Evolutionary conservation across 2,797 vertebrate genomes (phyloP).

Genomic region (Pangasius mekongensis): DNA sequence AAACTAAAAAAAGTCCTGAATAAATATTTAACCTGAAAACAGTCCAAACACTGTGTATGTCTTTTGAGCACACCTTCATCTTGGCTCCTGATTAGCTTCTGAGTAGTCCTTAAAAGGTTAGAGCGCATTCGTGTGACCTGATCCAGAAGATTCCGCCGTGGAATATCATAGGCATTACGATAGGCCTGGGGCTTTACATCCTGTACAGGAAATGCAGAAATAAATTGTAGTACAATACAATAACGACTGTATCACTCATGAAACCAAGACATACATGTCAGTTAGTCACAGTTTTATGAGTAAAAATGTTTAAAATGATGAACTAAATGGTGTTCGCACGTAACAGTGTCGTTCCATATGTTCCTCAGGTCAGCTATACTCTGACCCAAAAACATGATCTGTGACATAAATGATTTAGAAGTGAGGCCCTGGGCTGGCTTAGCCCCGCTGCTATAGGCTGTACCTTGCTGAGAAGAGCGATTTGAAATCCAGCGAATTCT

Average conservation of each 20-base stretch:
- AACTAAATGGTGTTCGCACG: background rate
- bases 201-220: conserved; percentile 67
- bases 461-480: conserved; percentile 95
- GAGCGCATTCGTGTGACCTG: conserved; percentile 97
- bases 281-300: background rate
- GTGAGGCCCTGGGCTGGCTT: background rate
- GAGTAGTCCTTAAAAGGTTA: conserved; percentile 88
- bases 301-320: background rate
- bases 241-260: background rate
- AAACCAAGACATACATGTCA: background rate
- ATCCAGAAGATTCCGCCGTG: conserved; percentile 89
- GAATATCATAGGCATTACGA: conserved; percentile 96
- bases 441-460: background rate
- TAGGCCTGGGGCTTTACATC: conserved; percentile 94
- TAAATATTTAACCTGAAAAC: background rate
- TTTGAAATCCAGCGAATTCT: conserved; percentile 94
- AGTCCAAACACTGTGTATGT: background rate
- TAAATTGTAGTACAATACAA: background rate
- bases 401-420: conserved; percentile 27
- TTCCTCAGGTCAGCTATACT: background rate
- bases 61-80: conserved; percentile 85
- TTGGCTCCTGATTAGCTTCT: conserved; percentile 89
- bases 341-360: background rate
- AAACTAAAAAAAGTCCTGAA: background rate
- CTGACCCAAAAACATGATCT: conserved; percentile 1